phyloP scores from a whole-genome alignment of 1,140 invertebrate genomes.

The Drosophila prosaltans region DNA sequence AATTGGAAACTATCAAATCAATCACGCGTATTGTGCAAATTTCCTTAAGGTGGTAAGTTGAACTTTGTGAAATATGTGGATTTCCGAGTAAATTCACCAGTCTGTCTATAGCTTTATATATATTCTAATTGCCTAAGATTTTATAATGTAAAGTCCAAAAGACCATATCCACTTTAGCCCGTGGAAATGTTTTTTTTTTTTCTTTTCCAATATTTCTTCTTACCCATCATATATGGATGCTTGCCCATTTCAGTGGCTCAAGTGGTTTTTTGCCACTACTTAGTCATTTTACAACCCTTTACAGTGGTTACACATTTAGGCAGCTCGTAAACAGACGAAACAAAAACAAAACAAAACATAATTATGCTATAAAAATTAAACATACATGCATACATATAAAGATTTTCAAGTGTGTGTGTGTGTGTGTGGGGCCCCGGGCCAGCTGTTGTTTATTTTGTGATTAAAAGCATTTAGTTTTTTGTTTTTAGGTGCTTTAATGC shows the following conservation, averaged over 20 bases:
- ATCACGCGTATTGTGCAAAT: no score
- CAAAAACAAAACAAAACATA: constrained; percentile 46
- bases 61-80: no score
- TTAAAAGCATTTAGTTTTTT: constrained; percentile 7
- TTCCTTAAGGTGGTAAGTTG: no score
- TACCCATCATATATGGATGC: neutral
- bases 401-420: constrained; percentile 31
- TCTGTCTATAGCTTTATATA: no score
- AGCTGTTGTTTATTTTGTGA: constrained; percentile 49
- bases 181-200: neutral
- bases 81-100: no score
- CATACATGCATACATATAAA: constrained; percentile 61
- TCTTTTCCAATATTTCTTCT: neutral
- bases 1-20: no score
- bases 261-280: constrained; percentile 32
- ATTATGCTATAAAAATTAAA: constrained; percentile 59
- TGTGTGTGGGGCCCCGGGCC: neutral
- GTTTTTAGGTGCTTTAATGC: constrained; percentile 11
- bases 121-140: no score
- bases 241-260: constrained; percentile 33
- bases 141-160: neutral
- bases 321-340: constrained; percentile 38
- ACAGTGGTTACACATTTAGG: constrained; percentile 17
- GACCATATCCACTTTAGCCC: neutral
- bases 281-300: constrained; percentile 55